Base-by-base conservation (phyloP, 64 coral and sea anemone species). In the Hydrozoanthus tunicans region DNA sequence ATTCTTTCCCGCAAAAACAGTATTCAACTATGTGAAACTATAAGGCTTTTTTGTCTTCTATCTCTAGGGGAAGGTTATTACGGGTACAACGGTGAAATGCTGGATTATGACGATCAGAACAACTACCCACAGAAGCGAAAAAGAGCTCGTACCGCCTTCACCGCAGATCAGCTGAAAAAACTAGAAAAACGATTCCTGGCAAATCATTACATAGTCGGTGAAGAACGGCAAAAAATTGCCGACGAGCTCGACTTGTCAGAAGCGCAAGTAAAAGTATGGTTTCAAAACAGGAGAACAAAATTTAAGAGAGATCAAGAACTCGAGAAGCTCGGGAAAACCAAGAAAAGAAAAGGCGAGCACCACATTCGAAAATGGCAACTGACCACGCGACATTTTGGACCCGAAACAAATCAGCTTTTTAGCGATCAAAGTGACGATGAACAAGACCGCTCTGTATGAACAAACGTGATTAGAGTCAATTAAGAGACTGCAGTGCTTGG, bases 261-360 rank as follows among this genome's bases (percentile, higher is more conserved):
- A 81, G 97, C 97, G 7, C 97, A 99, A 52, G 97, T 99, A 1
- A 99, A 99, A 93, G 97, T 99, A 14, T 99, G 97, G 97, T 99
- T 99, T 90, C 97, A 99, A 83, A 99, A 99, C 77, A 58, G 97
- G 65, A 95, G 97, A 77, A 99, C 94, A 51, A 99, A 99, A 81
- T 99, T 96, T 65, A 99, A 99, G 75, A 91, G 94, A 56, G 97
- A 99, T 24, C 92, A 99, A 53, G 97, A 99, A 63, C 85, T 99
- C 6, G 97, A 99, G 89, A 93, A 94, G 26, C 78, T 99, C 0
- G 97, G 97, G 7, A 95, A 94, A 78, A 91, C 81, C 9, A 93
- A 93, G 74, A 99, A 99, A 63, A 56, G 97, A 70, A 99, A 99
- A 80, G 97, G 97, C 0, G 97, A 99, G 52, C 97, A 99, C 53